Base-by-base conservation (phyloP, 2,888 invertebrate genomes). In the Andrena camellia region DNA sequence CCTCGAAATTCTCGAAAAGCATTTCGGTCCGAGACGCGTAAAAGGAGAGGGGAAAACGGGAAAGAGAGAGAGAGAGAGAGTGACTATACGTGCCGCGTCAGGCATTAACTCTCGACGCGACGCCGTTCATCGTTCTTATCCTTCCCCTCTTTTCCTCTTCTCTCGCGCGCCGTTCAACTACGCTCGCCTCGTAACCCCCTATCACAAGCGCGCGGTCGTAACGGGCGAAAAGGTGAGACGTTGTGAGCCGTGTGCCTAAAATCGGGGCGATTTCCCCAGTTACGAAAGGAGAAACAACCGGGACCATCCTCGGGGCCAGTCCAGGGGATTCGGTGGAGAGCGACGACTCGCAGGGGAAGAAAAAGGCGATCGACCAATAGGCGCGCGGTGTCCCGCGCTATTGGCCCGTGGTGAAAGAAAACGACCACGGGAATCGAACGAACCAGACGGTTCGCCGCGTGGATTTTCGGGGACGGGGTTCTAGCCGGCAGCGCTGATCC, bases 61-160 rank as follows among this genome's bases (percentile, higher is more conserved):
- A 70, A 54, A 62, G 64, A 78, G 64, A 60, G 42, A 78, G 62
- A 73, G 67, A 70, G 73, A 74, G 59, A 82, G 75, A 77, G 62
- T 50, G 68, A 71, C 59, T 83, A 29, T 54, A 59, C 52, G 78
- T 62, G 60, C 23, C 68, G 60, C 48, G 59, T 72, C 57, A 71
- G 54, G 29, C 57, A 76, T 78, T 67, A 64, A 50, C 60, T 54
- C 63, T 60, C 63, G 63, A 42, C 57, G 23, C 75, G 60, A 68
- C 78, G 74, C 42, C 75, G 80, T 70, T 77, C 33, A 64, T 81
- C 64, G 54, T 33, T 78, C 71, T 82, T 71, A 71, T 67, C 42
- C 68, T 52, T 78, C 50, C 69, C 29, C n/a, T 68, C 64, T 72
- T 52, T 68, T 59, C 60, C 72, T 69, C 60, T 57, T 48, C 64